Evolutionary conservation across 2,797 vertebrate species (phyloP), one percentile per base, ranked within the genome.

Genomic region (Acridotheres tristis): DNA sequence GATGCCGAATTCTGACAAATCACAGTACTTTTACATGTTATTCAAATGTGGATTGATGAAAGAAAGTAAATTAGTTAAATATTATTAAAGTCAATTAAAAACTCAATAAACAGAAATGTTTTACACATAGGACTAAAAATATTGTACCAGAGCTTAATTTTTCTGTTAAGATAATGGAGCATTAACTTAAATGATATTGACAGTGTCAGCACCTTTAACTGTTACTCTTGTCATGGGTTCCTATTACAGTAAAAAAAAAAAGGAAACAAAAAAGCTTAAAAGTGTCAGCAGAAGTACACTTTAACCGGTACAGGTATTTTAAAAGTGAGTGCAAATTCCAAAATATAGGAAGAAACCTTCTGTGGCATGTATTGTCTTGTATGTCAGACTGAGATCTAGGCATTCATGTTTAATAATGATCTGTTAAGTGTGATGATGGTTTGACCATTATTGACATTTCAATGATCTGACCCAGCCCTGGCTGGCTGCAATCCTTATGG

Each of bases 241-340:
- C 30, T 69, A 2, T 57, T 89, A 26, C 16, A 63, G 13, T 42
- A 21, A 91, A 50, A 13, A 47, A 45, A 23, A 67, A 58, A 85
- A 93, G 92, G 50, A 81, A 85, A 95, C 61, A 91, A 94, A 93
- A 94, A 93, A 69, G 17, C n/a, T 48, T 69, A 63, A 53, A 77
- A 66, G 5, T 57, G 15, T 43, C 43, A 65, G 61, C 11, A 54
- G 17, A 73, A 59, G 19, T 38, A 20, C 3, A 7, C 12, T 88
- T 92, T 30, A 69, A 81, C 38, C 10, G 55, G 12, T 16, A 34
- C 32, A 63, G 51, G 12, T 40, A 69, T 15, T 73, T 84, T 48
- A 61, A 74, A 89, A 92, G 27, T 11, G 8, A 89, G 16, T 29
- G 38, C 42, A 80, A 69, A 67, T 85, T 81, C 42, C 48, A 51